A percentile compares a stretch with the other conserved stretches of the same genome.
Conservation (phyloP, 2,888 invertebrate species). For the Agrochola lychnidis region DNA sequence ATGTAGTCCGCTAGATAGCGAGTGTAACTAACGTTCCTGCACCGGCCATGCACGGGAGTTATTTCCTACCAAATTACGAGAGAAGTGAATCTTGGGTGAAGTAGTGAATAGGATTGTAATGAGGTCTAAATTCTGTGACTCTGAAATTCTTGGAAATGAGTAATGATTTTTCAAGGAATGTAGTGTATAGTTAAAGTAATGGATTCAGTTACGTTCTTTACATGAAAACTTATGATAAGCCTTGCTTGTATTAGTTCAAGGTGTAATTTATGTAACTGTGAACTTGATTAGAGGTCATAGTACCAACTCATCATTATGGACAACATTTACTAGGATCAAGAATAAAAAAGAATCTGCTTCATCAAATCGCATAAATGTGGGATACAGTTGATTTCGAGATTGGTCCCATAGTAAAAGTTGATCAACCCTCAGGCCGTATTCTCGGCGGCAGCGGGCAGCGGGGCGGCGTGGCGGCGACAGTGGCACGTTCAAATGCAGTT, state of each 20-base stretch:
- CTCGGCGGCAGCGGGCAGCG: too few relatives aligned
- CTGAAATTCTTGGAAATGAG: too few relatives aligned
- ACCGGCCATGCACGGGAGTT: neutral
- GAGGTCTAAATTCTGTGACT: neutral
- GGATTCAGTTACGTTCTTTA: too few relatives aligned
- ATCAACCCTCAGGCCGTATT: neutral
- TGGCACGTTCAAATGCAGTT: too few relatives aligned
- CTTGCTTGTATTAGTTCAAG: too few relatives aligned
- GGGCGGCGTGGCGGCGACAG: too few relatives aligned
- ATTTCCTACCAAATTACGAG: constrained; percentile 4
- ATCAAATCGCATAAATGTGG: neutral
- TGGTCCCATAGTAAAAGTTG: neutral
- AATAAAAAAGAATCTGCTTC: neutral
- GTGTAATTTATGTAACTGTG: too few relatives aligned
- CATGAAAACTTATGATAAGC: too few relatives aligned
- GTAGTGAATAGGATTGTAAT: neutral
- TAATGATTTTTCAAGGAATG: neutral
- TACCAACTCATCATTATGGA: too few relatives aligned
- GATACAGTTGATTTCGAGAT: neutral
- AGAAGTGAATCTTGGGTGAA: neutral
- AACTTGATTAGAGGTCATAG: too few relatives aligned
- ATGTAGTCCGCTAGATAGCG: neutral
- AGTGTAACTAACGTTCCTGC: constrained; percentile 3
- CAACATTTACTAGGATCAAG: too few relatives aligned
- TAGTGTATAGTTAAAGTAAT: neutral